These are phyloP conservation scores for Pangasius macronema DNA, from an alignment of 2,797 vertebrate genomes.

Conservation along the genomic window DNA sequence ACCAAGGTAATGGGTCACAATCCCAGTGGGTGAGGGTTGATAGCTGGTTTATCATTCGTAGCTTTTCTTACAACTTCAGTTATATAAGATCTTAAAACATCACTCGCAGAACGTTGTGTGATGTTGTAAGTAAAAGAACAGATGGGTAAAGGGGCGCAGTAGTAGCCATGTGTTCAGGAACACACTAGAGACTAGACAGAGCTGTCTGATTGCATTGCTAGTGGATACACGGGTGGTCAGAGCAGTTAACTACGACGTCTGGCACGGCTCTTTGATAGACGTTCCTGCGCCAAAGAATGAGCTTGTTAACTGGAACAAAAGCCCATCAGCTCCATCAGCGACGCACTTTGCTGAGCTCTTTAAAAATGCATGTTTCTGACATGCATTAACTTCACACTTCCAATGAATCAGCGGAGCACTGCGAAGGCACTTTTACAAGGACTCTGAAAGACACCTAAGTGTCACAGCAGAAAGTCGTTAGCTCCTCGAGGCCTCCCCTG, in stretches of 20 bases:
- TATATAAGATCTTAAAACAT: background rate
- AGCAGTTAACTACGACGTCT: constrained; percentile 19
- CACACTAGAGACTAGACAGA: constrained; percentile 30
- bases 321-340: constrained; percentile 41
- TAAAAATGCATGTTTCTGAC: constrained; percentile 50
- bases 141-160: constrained; percentile 67
- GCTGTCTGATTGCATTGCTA: constrained; percentile 36
- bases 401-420: constrained; percentile 40
- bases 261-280: constrained; percentile 24
- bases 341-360: constrained; percentile 44
- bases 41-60: background rate
- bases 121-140: constrained; percentile 60
- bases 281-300: constrained; percentile 24
- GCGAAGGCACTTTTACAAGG: constrained; percentile 45
- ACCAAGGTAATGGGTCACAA: background rate
- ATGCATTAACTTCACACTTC: constrained; percentile 21
- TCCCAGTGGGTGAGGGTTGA: background rate
- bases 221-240: constrained; percentile 23
- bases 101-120: background rate
- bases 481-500: constrained; percentile 41
- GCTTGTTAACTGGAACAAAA: constrained; percentile 51
- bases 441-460: constrained; percentile 54
- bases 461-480: constrained; percentile 52
- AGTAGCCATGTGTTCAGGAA: constrained; percentile 35
- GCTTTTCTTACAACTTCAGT: background rate